Evolutionary conservation across 2,797 vertebrate species (phyloP).

Genomic region (Bryconaethiops microstoma): DNA sequence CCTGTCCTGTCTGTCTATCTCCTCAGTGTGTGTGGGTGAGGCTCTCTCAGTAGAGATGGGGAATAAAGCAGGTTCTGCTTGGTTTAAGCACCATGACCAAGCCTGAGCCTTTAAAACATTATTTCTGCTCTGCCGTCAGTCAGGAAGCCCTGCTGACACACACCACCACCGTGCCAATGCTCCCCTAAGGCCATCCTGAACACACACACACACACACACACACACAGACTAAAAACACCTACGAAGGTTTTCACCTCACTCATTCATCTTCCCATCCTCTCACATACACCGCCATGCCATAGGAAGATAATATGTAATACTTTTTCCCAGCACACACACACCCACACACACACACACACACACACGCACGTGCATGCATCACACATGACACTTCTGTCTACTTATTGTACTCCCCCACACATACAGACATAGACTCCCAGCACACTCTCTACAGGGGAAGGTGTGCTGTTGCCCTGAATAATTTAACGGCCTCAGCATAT

Average conservation of each 20-base stretch:
- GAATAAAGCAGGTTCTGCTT: slow-evolving; percentile 19
- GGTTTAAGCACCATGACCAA: slow-evolving; percentile 9
- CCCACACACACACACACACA: neutral
- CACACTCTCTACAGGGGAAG: slow-evolving; percentile 23
- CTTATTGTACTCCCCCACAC: slow-evolving; percentile 20
- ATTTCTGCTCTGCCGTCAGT: slow-evolving; percentile 18
- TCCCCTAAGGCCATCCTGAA: slow-evolving; percentile 20
- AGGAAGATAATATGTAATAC: neutral
- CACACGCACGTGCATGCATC: neutral
- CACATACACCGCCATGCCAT: slow-evolving; percentile 4
- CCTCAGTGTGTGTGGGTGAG: slow-evolving; percentile 43
- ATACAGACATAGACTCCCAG: slow-evolving; percentile 21
- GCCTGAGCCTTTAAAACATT: slow-evolving; percentile 10
- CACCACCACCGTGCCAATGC: slow-evolving; percentile 24
- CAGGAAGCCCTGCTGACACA: slow-evolving; percentile 35
- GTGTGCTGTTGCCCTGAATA: slow-evolving; percentile 39
- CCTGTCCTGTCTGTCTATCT: slow-evolving; percentile 3
- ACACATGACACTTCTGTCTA: slow-evolving; percentile 35
- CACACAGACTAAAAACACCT: slow-evolving; percentile 23
- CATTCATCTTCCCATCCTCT: slow-evolving; percentile 42
- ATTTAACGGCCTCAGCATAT: slow-evolving; percentile 28
- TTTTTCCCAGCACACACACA: neutral
- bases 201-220: slow-evolving; percentile 1
- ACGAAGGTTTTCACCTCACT: slow-evolving; percentile 25
- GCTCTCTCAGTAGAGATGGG: slow-evolving; percentile 25